Base-by-base conservation (phyloP, 2,113 vertebrate genomes). In the Physeter macrocephalus region DNA sequence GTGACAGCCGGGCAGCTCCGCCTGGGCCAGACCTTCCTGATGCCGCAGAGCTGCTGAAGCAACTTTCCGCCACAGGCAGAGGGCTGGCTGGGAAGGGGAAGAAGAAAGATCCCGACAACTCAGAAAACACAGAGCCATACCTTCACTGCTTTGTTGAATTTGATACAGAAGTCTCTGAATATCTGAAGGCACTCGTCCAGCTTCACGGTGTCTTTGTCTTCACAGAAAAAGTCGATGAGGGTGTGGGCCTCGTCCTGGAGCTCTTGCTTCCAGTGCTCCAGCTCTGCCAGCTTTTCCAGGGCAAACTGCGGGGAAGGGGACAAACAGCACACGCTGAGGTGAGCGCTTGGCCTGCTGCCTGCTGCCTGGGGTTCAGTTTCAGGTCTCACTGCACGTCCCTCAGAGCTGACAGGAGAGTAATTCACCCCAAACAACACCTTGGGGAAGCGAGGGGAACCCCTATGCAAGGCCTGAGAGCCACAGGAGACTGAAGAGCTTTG, bases 211-310 rank as follows among this genome's bases (percentile, higher is more conserved):
- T 99, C 99, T 98, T 99, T 99, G 98, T 99, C 99, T 98, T 99
- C 99, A 92, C 99, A 99, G 97, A 99, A 99, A 98, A 99, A 99
- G 96, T 99, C 99, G 62, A 99, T 99, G 23, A 99, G 99, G 69
- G 99, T 93, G 34, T 99, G 99, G 39, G 99, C 99, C 96, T 99
- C 99, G 34, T 98, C 99, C 49, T 99, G 99, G 90, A 99, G 98
- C 84, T 99, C 99, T 93, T 96, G 96, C 77, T 99, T 99, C 98
- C 99, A 98, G 36, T 95, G 97, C 94, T 99, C 99, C 94, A 99
- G 98, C 71, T 99, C 99, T 57, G 99, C 98, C 72, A 99, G 98
- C 67, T 99, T 99, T 96, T 97, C 98, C n/a, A 98, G 39, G 71
- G 99, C 98, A 97, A 98, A 99, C 99, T 99, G 97, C 0, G 88